These are phyloP conservation scores for Syrista parreyssii DNA, from an alignment of 2,888 invertebrate species.

Conservation along the genomic window DNA sequence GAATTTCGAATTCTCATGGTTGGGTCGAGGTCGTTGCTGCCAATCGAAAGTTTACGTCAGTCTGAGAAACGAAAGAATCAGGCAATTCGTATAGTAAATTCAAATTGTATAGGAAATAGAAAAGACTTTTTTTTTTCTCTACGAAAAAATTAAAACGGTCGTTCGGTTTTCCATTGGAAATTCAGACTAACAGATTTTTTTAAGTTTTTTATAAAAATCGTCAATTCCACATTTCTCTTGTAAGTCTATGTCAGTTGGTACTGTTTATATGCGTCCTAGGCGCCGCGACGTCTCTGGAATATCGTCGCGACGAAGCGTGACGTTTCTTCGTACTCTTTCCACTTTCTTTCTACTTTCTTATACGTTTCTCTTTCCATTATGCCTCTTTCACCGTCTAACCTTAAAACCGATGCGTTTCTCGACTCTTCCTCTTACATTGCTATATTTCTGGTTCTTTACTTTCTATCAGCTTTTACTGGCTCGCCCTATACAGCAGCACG, in stretches of 20 bases:
- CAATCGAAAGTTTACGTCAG: not conserved
- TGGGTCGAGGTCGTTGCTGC: not conserved
- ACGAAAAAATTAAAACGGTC: not conserved
- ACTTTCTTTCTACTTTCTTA: not conserved
- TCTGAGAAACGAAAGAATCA: not conserved
- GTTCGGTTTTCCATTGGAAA: not conserved
- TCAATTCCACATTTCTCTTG: not conserved
- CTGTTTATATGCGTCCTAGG: slow-evolving; percentile 10
- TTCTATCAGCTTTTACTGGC: not conserved
- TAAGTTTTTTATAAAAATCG: not conserved
- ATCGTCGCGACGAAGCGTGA: slow-evolving; percentile 21
- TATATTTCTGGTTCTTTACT: not conserved
- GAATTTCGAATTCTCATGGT: slow-evolving; percentile 15
- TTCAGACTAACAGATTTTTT: not conserved
- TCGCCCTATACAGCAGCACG: not conserved
- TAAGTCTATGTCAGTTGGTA: slow-evolving; percentile 6
- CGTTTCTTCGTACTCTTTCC: slow-evolving; percentile 8
- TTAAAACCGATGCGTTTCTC: not conserved
- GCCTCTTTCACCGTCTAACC: not conserved
- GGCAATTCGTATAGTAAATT: not conserved
- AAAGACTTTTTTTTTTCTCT: not conserved
- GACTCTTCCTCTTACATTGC: not conserved
- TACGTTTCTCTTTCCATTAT: not conserved
- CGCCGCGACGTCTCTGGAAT: slow-evolving; percentile 16
- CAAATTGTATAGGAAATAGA: not conserved